Evolutionary conservation across 2,888 invertebrate genomes (phyloP).

Genomic region (Eupithecia abbreviata): DNA sequence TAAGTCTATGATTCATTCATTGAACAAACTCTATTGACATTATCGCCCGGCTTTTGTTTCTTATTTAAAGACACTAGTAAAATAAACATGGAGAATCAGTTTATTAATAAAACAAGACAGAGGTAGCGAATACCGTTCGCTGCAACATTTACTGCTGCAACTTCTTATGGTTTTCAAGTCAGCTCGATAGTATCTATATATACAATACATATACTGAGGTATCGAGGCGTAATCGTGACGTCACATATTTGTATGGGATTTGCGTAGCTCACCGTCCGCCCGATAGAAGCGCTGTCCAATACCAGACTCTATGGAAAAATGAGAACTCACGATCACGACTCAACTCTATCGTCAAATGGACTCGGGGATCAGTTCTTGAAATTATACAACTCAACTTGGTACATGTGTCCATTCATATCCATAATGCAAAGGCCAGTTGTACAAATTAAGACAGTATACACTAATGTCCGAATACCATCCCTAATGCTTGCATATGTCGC

Average conservation of each 20-base stretch:
- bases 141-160: background rate
- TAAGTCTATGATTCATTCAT: background rate
- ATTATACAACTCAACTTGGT: background rate
- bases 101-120: background rate
- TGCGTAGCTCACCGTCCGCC: too few species aligned
- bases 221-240: too few species aligned
- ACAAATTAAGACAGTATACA: slow-evolving; percentile 63
- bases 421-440: slow-evolving; percentile 63
- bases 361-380: background rate
- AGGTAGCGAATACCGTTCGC: background rate
- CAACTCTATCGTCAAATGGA: too few species aligned
- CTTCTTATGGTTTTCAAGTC: background rate
- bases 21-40: background rate
- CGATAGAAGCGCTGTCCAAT: too few species aligned
- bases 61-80: background rate
- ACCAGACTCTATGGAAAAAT: too few species aligned
- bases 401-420: background rate
- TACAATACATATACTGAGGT: too few species aligned
- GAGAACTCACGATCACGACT: too few species aligned
- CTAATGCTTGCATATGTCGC: slow-evolving; percentile 82
- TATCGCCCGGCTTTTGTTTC: slow-evolving; percentile 2
- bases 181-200: background rate
- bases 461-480: slow-evolving; percentile 75
- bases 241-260: too few species aligned
- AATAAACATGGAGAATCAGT: slow-evolving; percentile 1